Base-by-base conservation (phyloP, 2,113 vertebrate species). In the Nesogale talazaci region DNA sequence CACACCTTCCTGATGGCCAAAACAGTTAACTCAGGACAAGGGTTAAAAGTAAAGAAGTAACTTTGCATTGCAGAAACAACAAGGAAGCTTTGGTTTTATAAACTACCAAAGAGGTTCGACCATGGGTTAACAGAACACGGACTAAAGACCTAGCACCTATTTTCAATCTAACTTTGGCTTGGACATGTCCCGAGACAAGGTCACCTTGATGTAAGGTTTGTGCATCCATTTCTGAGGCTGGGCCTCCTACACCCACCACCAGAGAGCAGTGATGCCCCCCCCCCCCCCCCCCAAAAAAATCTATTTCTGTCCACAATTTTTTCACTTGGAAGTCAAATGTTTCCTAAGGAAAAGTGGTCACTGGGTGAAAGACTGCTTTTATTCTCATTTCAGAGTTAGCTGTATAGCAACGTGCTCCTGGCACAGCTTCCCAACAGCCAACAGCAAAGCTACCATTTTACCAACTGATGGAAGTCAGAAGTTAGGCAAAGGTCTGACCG, bases 61-160 rank as follows among this genome's bases (percentile, higher is more conserved):
- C 20, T 56, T 61, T 23, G 3, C 78, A 42, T 40, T 88, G 83
- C 70, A 40, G 63, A 86, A 95, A 59, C 15, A 52, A 52, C 89
- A 23, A 46, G 75, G 80, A 86, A 81, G 25, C 92, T 92, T 92
- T 89, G 22, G 36, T 78, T 93, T 93, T 72, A 84, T 34, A 80
- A 88, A 88, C 40, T 85, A 76, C 34, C 52, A 92, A 90, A 90
- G 36, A 91, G 87, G 63, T 15, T 27, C 52, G 78, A 84, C 14
- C 85, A 4, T 63, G 59, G 31, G 52, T 20, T 52, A 8, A 34
- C n/a, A 72, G 19, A 72, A 20, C 7, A 72, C 22, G 16, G n/a
- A 70, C 20, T 70, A 70, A 72, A 34, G 31, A 94, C 34, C 42
- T 38, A 83, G 12, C 15, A 67, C 20, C 36, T 10, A 85, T 93